Base-by-base conservation (phyloP, 2,797 vertebrate species). In the Spinus pinus region DNA sequence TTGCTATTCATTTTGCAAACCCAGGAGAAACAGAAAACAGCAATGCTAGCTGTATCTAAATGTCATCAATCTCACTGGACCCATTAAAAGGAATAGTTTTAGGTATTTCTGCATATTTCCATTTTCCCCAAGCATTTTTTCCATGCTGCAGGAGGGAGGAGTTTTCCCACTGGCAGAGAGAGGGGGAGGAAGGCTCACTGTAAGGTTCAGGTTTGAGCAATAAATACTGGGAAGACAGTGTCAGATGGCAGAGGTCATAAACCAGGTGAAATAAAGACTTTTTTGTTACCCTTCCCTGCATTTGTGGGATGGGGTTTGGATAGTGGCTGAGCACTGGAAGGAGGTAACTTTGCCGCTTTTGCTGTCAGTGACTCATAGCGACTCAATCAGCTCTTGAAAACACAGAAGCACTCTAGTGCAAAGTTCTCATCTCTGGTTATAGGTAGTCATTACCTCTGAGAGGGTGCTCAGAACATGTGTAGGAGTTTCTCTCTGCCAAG, bases 241-340 rank as follows among this genome's bases (percentile, higher is more conserved):
- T 41, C 66, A 51, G 94, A 94, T 44, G 93, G 95, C 35, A 95
- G 72, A 92, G 65, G 95, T 18, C 67, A 86, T 74, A 96, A 98
- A 94, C 51, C 47, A 90, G 79, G 91, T 94, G 89, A 25, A 73
- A 47, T 16, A 31, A 85, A 46, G 28, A 5, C 7, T 3, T 11
- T 33, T 78, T 57, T 6, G 30, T 49, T 74, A 33, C 13, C 4
- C 61, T 92, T 49, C 13, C 17, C 7, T n/a, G 41, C 14, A 33
- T 47, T 60, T 80, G 12, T 41, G 44, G 25, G 64, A 4, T 7
- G 14, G 33, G 24, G 16, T 66, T 79, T 56, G 58, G 62, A 20
- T 9, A 35, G 62, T n/a, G 62, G 31, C 22, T 49, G 33, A 65
- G n/a, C 30, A 8, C 30, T 53, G 83, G 42, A 37, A 61, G 58